phyloP scores from a whole-genome alignment of 2,888 invertebrate species.

The Aporophyla nigra region DNA sequence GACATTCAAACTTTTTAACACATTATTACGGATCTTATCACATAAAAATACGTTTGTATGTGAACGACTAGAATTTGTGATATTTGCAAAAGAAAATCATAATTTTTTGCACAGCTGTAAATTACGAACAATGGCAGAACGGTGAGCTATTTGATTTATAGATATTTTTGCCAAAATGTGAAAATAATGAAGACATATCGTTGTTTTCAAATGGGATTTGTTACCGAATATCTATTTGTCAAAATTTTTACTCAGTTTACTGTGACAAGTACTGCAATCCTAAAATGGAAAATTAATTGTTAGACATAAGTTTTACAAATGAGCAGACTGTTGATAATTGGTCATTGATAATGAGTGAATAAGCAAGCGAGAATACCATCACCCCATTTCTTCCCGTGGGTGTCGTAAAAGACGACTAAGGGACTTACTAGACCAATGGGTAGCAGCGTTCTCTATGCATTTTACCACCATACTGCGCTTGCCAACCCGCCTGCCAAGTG shows the following conservation, averaged over 20 bases:
- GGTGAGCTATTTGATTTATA: conserved; percentile 26
- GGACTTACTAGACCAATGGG: no score
- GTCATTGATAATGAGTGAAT: no score
- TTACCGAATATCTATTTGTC: background rate
- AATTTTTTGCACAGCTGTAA: conserved; percentile 42
- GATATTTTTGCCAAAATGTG: conserved; percentile 19
- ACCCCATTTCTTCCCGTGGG: no score
- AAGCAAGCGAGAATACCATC: no score
- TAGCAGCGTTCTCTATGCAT: no score
- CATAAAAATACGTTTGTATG: background rate
- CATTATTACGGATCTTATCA: background rate
- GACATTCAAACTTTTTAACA: background rate
- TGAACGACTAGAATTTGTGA: conserved; percentile 18
- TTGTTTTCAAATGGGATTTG: conserved; percentile 22
- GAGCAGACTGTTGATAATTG: background rate
- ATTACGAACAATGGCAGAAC: conserved; percentile 21
- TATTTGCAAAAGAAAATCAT: conserved; percentile 13
- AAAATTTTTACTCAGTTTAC: background rate
- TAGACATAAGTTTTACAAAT: background rate
- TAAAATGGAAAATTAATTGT: background rate
- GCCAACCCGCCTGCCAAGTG: no score
- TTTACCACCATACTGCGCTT: no score
- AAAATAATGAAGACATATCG: conserved; percentile 26
- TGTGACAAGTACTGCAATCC: background rate
- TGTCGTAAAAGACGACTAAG: no score